A percentile compares a stretch with the other conserved stretches of the same genome.
phyloP scores from a whole-genome alignment of 2,888 invertebrate genomes.

The Chrysolina americana region DNA sequence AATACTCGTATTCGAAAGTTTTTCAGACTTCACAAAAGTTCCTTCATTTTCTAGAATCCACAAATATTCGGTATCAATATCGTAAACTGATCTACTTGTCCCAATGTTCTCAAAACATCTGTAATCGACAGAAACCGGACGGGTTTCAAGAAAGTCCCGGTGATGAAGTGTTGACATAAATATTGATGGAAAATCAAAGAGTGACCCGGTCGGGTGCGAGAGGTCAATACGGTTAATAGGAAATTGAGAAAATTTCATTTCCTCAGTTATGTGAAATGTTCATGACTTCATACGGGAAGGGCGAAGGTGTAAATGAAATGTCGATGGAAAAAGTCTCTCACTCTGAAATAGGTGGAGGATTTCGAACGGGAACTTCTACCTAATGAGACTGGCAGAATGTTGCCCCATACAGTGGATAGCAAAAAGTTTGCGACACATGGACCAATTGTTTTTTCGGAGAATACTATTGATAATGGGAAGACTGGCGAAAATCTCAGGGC shows the following conservation, averaged over 20 bases:
- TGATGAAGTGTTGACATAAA: slow-evolving; percentile 30
- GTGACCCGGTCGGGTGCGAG: slow-evolving; percentile 25
- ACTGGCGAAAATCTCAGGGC: too few relatives aligned
- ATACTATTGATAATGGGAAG: background rate
- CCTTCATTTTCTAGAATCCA: background rate
- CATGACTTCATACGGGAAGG: slow-evolving; percentile 37
- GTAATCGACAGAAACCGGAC: slow-evolving; percentile 8
- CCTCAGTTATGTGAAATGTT: slow-evolving; percentile 57
- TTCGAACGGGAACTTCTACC: background rate
- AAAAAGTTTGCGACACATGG: background rate
- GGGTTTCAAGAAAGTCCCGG: slow-evolving; percentile 6
- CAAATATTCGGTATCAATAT: background rate
- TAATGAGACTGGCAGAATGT: too few relatives aligned
- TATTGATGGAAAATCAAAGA: slow-evolving; percentile 32
- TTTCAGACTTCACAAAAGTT: too few relatives aligned
- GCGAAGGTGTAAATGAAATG: slow-evolving; percentile 10
- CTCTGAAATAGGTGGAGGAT: background rate
- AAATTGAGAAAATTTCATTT: slow-evolving; percentile 69
- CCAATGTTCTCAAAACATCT: background rate
- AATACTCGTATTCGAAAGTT: too few relatives aligned
- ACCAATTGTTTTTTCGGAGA: background rate
- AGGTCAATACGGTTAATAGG: slow-evolving; percentile 63
- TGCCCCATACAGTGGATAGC: background rate
- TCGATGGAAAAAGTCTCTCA: slow-evolving; percentile 10
- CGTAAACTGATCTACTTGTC: slow-evolving; percentile 1